Percentiles rank a stretch among this genome's conserved stretches.
These are phyloP conservation scores for Agrochola lychnidis DNA, from an alignment of 2,888 invertebrate genomes.

Conservation along the genomic window DNA sequence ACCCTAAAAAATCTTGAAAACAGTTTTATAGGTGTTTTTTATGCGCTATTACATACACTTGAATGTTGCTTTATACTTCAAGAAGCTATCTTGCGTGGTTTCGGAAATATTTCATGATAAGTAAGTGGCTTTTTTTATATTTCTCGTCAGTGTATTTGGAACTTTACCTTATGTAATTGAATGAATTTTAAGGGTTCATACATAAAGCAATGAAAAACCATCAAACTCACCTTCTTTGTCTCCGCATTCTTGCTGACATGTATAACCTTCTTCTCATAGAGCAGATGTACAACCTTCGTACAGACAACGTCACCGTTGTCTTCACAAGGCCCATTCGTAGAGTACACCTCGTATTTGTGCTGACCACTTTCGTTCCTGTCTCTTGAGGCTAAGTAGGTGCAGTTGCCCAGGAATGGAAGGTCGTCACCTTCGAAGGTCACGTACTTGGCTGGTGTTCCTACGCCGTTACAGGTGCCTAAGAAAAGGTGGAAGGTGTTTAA, in stretches of 20 bases:
- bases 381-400: slow-evolving; percentile 95
- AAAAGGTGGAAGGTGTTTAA: neutral
- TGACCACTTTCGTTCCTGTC: slow-evolving; percentile 90
- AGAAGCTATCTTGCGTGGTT: too few species aligned
- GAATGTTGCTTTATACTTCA: too few species aligned
- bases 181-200: too few species aligned
- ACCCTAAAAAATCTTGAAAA: too few species aligned
- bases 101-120: too few species aligned
- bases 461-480: slow-evolving; percentile 92
- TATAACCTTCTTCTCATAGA: slow-evolving; percentile 92
- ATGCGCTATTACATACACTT: too few species aligned
- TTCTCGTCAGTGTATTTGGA: too few species aligned
- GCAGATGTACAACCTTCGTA: slow-evolving; percentile 92
- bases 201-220: neutral
- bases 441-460: slow-evolving; percentile 94
- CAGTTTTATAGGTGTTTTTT: too few species aligned
- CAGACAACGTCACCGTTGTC: slow-evolving; percentile 90
- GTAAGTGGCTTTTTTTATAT: too few species aligned
- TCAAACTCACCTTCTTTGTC: slow-evolving; percentile 80
- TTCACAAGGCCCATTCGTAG: slow-evolving; percentile 93
- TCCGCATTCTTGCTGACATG: slow-evolving; percentile 84
- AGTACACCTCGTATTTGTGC: slow-evolving; percentile 91
- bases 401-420: slow-evolving; percentile 95
- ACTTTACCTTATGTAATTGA: too few species aligned
- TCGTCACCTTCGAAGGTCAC: slow-evolving; percentile 95